Evolutionary conservation across 1,140 invertebrate species (phyloP).

Genomic region (Hycleus cichorii): DNA sequence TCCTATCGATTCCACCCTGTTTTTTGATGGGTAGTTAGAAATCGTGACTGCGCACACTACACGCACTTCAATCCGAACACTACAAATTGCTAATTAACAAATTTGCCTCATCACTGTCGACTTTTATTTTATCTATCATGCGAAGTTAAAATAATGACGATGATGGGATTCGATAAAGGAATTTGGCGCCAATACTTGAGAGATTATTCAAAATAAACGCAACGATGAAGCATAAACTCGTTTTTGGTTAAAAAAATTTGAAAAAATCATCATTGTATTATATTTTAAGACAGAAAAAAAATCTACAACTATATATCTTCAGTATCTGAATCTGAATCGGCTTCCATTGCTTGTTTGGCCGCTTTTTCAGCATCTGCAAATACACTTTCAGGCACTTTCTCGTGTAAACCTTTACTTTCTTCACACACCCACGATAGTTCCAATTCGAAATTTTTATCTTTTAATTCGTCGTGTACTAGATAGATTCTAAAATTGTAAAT

Average conservation of each 20-base stretch:
- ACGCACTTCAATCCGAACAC: no score
- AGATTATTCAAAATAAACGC: no score
- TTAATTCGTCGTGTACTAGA: slow-evolving; percentile 94
- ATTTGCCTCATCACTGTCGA: no score
- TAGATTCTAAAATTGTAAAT: slow-evolving; percentile 69
- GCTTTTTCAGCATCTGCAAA: slow-evolving; percentile 68
- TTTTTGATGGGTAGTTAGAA: no score
- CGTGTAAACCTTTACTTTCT: slow-evolving; percentile 67
- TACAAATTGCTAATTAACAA: no score
- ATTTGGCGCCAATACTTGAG: no score
- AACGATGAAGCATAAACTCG: no score
- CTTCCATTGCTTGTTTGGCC: slow-evolving; percentile 75
- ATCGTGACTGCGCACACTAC: no score
- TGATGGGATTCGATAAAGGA: no score
- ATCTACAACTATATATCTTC: slow-evolving; percentile 55
- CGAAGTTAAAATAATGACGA: no score
- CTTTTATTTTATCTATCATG: no score
- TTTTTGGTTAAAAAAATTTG: neutral
- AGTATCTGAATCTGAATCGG: slow-evolving; percentile 76
- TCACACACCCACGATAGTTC: slow-evolving; percentile 95
- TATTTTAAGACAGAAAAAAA: slow-evolving; percentile 8
- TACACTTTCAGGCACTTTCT: slow-evolving; percentile 59
- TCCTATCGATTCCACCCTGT: no score
- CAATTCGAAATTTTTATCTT: slow-evolving; percentile 96
- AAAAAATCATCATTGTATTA: slow-evolving; percentile 6